Evolutionary conservation across 2,113 vertebrate genomes (phyloP).

Genomic region (Phrynocephalus versicolor): DNA sequence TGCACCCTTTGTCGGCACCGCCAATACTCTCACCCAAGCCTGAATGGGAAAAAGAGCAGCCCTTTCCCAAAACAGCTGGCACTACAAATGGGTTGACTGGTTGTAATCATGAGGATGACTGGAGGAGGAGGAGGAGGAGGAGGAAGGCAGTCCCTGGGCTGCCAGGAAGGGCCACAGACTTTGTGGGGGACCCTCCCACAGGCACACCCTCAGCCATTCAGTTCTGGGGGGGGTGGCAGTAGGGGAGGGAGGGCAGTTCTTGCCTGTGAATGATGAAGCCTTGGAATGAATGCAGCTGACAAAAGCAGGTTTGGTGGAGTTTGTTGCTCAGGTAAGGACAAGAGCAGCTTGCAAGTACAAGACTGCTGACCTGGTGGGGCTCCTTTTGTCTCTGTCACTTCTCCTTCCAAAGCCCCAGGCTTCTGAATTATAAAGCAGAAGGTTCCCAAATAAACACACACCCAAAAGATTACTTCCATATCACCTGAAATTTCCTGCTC

Average conservation of each 20-base stretch:
- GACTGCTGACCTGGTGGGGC: conserved; percentile 45
- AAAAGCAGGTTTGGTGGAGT: neutral
- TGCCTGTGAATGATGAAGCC: neutral
- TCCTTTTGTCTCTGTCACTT: conserved; percentile 68
- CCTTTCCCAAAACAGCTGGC: neutral
- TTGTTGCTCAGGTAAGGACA: conserved; percentile 44
- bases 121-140: no score
- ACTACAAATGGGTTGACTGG: neutral
- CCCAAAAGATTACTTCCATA: conserved; percentile 70
- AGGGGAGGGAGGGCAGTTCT: neutral
- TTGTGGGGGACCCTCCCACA: neutral
- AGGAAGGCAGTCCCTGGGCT: no score
- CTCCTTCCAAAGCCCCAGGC: conserved; percentile 65
- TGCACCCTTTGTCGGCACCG: no score
- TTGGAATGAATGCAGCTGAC: conserved; percentile 11
- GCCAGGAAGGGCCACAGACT: no score
- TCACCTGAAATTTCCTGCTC: conserved; percentile 73
- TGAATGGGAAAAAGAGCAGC: neutral
- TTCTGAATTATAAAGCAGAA: conserved; percentile 71
- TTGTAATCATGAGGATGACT: neutral
- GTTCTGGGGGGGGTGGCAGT: neutral
- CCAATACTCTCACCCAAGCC: no score
- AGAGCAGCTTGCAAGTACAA: rapidly evolving
- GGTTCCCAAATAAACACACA: conserved; percentile 70
- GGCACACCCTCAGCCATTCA: no score